Evolutionary conservation across 1,140 invertebrate species (phyloP), one percentile per base, ranked within the genome.

Genomic region (Tigriopus japonicus): DNA sequence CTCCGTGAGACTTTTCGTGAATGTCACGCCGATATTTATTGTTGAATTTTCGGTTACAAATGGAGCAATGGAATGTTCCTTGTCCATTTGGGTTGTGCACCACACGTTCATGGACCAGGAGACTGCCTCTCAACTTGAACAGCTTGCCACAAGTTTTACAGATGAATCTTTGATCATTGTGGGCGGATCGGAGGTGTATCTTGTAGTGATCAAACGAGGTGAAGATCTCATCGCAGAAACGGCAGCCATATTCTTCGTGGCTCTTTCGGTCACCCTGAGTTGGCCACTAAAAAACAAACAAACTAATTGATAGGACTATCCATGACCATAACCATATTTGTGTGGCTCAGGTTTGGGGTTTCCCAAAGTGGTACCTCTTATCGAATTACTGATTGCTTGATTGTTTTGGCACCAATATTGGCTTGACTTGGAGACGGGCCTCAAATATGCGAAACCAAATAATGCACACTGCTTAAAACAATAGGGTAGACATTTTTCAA

Each of bases 131-230:
- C 10, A 58, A 41, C 40, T 58, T 58, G 40, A 58, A 58, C 24
- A 58, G 15, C 21, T 40, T 23, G 17, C 28, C 21, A 43, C 55
- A 58, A 58, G 42, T 58, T 7, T 58, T 28, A 19, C 55, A 58
- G 12, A 58, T 23, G 42, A 35, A 58, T 40, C 55, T 3, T 7
- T 58, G 17, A 23, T 58, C 55, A 42, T 58, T 58, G 28, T 58
- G 55, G 17, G 42, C 55, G n/a, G 14, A 15, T 42, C 42, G 24
- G n/a, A 58, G 15, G 55, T 58, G 55, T 19, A 41, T 23, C n/a
- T 41, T 17, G 15, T 41, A 58, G 40, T 58, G 5, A 15, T 58
- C 40, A 43, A 41, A 58, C 3, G 41, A 13, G 14, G 35, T 40
- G 28, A 42, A 58, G 21, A 40, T 40, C 17, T 42, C 42, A 14